Evolutionary conservation across 2,888 invertebrate species (phyloP).

Genomic region (Deladenus siricidicola): DNA sequence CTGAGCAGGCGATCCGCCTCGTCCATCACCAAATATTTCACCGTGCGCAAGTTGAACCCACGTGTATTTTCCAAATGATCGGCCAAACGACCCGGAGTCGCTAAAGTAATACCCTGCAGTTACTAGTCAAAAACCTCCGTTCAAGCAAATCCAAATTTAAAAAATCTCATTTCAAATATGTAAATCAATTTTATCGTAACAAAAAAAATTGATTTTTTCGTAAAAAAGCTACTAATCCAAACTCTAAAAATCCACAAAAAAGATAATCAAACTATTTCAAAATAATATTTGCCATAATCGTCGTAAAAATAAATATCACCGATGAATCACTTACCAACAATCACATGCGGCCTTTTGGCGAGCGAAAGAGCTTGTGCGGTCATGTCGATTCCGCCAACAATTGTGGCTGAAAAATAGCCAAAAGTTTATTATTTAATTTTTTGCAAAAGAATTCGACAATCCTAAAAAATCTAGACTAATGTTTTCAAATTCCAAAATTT

Average conservation of each 20-base stretch:
- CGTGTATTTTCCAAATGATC: constrained; percentile 90
- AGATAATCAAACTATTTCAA: no score
- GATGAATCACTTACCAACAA: no score
- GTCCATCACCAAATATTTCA: constrained; percentile 82
- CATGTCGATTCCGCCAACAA: constrained; percentile 99
- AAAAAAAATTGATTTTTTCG: no score
- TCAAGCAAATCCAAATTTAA: not conserved
- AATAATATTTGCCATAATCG: no score
- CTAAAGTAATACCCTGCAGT: constrained; percentile 50
- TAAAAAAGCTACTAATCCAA: no score
- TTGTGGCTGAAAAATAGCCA: constrained; percentile 63
- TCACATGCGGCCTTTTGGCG: constrained; percentile 90
- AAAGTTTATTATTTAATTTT: no score
- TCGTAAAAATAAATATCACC: no score
- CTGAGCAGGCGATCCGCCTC: constrained; percentile 97
- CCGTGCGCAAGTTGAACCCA: constrained; percentile 80
- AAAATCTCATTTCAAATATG: not conserved
- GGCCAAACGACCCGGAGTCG: constrained; percentile 62
- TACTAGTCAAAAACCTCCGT: not conserved
- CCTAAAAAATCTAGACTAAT: no score
- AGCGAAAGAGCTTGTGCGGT: constrained; percentile 80
- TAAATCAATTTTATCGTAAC: not conserved
- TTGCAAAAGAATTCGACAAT: no score
- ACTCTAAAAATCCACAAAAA: no score
- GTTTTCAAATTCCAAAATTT: no score